Evolutionary conservation across 1,140 invertebrate genomes (phyloP).

Genomic region (Mamestra configurata): DNA sequence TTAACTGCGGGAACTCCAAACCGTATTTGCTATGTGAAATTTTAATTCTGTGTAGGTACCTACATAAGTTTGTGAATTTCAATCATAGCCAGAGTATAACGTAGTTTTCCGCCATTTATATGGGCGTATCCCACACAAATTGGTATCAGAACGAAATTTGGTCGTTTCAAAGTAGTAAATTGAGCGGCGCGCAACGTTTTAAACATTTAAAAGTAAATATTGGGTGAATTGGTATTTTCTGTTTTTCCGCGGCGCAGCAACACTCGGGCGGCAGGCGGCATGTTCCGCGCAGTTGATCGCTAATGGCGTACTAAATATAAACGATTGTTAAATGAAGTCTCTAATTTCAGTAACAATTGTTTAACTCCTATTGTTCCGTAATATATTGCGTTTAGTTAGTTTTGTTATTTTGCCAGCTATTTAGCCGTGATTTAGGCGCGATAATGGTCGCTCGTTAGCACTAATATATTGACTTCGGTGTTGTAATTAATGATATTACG

Average conservation of each 20-base stretch:
- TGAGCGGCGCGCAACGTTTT: slow-evolving; percentile 21
- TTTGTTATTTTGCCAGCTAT: slow-evolving; percentile 57
- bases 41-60: slow-evolving; percentile 34
- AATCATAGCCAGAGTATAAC: neutral
- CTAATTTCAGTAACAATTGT: slow-evolving; percentile 62
- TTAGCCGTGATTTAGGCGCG: slow-evolving; percentile 61
- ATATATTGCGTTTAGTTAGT: slow-evolving; percentile 55
- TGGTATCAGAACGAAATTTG: slow-evolving; percentile 39
- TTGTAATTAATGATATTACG: slow-evolving; percentile 48
- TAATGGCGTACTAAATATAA: slow-evolving; percentile 67
- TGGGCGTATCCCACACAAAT: slow-evolving; percentile 18
- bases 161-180: slow-evolving; percentile 44
- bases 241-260: slow-evolving; percentile 37
- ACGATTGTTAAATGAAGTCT: slow-evolving; percentile 68
- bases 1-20: slow-evolving; percentile 50
- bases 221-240: slow-evolving; percentile 38
- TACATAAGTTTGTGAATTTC: slow-evolving; percentile 23
- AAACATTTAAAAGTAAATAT: slow-evolving; percentile 45
- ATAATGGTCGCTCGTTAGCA: slow-evolving; percentile 58
- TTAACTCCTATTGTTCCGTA: slow-evolving; percentile 57
- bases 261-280: slow-evolving; percentile 45
- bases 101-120: neutral
- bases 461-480: slow-evolving; percentile 53
- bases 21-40: slow-evolving; percentile 31
- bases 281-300: slow-evolving; percentile 61